Evolutionary conservation across 1,140 invertebrate genomes (phyloP), one percentile per base, ranked within the genome.

Genomic region (Panonychus citri): DNA sequence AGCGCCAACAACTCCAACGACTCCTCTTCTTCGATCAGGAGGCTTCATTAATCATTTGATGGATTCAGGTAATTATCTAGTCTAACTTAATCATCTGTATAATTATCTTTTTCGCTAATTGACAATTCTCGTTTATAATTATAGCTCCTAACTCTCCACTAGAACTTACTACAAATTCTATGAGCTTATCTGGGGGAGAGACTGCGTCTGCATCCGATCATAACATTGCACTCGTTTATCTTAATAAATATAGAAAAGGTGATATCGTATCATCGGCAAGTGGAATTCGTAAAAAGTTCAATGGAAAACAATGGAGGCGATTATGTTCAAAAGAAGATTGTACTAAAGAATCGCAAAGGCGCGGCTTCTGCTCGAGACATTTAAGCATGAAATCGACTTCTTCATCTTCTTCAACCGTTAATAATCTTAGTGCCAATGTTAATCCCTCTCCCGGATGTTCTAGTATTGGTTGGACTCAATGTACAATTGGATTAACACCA

Each of bases 221-320:
- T 34, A 34, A 34, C 30, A 34, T 34, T 1, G 30, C 30, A 0
- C 30, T 34, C 12, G 30, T 34, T 7, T 34, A 34, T 34, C 12
- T 34, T 7, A 34, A 34, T 34, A 93, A 90, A 69, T 95, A 93
- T 72, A 95, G 94, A 73, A 96, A 98, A 73, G 94, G 93, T 59
- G 93, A 98, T 70, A 85, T 97, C 64, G 89, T 98, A 34, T 81
- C 84, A 28, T 93, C 87, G 50, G 85, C 89, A 49, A 93, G 86
- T 66, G 93, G 93, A 60, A 90, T 97, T 62, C 74, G 90, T 3
- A 97, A 97, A 73, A 97, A 97, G 73, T 98, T 93, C 70, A 98
- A 98, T 74, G 94, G 94, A 5, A 97, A 97, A 74, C 94, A 97
- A 68, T 97, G 93, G 94, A 76, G 93, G 60, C 75, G 93, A 64